A percentile compares a stretch with the other conserved stretches of the same genome.
Conservation (phyloP, 2,797 vertebrate species). For the Petrocephalus sullivani region DNA sequence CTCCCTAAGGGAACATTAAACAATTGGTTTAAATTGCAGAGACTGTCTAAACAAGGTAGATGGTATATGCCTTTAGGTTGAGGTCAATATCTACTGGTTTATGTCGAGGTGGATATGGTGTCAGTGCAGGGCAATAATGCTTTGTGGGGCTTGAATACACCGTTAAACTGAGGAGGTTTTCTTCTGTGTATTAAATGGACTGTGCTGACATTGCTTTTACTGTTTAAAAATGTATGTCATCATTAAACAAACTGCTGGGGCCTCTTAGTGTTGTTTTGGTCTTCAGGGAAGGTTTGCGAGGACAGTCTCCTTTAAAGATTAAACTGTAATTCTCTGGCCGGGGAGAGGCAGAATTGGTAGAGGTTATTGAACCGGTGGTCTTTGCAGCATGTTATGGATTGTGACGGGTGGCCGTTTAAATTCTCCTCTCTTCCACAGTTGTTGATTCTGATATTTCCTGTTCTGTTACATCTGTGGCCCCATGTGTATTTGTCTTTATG, state of each 20-base stretch:
- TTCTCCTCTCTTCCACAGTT: not conserved
- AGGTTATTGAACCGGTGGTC: not conserved
- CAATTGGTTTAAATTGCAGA: not conserved
- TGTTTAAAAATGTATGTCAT: not conserved
- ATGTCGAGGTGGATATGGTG: not conserved
- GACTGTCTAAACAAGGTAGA: not conserved
- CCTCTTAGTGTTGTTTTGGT: not conserved
- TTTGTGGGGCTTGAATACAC: not conserved
- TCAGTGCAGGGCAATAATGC: not conserved
- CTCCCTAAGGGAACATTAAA: not conserved
- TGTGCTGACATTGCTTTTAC: not conserved
- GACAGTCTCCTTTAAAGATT: not conserved
- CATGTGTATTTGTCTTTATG: not conserved
- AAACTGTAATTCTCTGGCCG: not conserved
- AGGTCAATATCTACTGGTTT: not conserved
- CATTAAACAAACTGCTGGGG: not conserved
- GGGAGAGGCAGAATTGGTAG: not conserved
- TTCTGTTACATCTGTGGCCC: not conserved
- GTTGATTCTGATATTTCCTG: not conserved
- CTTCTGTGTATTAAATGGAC: not conserved
- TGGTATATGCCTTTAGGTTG: not conserved
- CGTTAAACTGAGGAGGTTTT: not conserved
- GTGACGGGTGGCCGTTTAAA: not conserved
- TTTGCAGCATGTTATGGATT: not conserved
- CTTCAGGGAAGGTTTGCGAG: conserved; percentile 6